Evolutionary conservation across 2,888 invertebrate species (phyloP), one percentile per base, ranked within the genome.

Genomic region (Drosophila leonis): DNA sequence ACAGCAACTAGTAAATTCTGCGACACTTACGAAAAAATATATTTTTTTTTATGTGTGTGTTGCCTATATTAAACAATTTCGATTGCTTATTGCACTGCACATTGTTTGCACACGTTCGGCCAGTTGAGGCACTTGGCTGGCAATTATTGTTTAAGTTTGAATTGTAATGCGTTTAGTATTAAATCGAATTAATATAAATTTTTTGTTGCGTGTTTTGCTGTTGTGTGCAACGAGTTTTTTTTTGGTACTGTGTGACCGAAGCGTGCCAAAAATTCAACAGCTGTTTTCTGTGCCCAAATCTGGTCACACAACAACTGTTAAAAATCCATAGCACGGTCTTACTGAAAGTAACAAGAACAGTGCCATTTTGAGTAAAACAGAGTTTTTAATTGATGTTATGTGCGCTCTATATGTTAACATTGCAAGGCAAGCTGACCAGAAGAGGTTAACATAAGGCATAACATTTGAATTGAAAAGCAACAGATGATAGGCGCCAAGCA

Each of bases 1-100:
- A 89, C 85, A 85, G 85, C 85, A 89, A 85, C 85, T 85, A 87
- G 85, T 85, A 85, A 87, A 79, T 89, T 89, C 88, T 83, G 88
- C 88, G 80, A 81, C 83, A 80, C 87, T 83, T 83, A 88, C 70
- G 87, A 83, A 86, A 81, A 83, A 72, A 68, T 75, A 72, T 81
- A 10, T 44, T 66, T 82, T 67, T 56, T 73, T 82, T 68, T 75
- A 18, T 59, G 59, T 63, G 65, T 64, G 61, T 65, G 59, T 51
- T 61, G 60, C 31, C 31, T 69, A 65, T 55, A 56, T 66, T 75
- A 86, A 76, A 65, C 67, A 77, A 72, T 72, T 85, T 68, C 13
- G 64, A 65, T 73, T 69, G 73, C 61, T 67, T 71, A 85, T 70
- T 80, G 52, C 72, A 79, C 69, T 72, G 76, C 76, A 67, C 69